Conservation (phyloP, 2,888 invertebrate species). For the Stenichneumon culpator region DNA sequence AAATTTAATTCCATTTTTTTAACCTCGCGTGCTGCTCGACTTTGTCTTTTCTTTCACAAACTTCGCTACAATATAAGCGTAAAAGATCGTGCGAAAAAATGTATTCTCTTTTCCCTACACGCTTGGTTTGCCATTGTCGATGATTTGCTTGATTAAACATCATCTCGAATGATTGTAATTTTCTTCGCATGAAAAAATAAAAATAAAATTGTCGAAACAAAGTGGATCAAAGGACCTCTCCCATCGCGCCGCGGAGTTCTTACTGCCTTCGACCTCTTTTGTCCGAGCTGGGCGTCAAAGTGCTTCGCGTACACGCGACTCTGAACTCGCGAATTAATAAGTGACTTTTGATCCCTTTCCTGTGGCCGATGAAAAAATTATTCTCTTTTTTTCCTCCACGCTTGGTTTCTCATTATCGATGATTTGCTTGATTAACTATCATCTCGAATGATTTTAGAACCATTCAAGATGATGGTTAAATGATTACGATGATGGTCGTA, state of each 20-base stretch:
- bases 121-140: neutral
- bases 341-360: conserved; percentile 48
- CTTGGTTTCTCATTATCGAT: neutral
- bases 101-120: neutral
- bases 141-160: neutral
- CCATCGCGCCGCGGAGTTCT: too few species aligned
- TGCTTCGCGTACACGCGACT: conserved; percentile 5
- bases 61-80: conserved; percentile 9
- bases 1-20: conserved; percentile 39
- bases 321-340: conserved; percentile 5
- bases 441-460: neutral
- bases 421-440: neutral
- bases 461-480: too few species aligned
- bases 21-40: conserved; percentile 69
- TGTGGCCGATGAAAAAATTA: conserved; percentile 8
- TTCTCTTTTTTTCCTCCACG: neutral
- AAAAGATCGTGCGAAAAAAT: neutral
- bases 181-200: neutral
- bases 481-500: too few species aligned
- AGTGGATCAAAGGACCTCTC: neutral
- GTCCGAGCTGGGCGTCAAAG: conserved; percentile 43
- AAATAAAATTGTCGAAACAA: neutral
- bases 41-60: conserved; percentile 40
- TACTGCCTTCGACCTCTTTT: conserved; percentile 31
- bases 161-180: neutral